Conservation (phyloP, 2,797 vertebrate species). For the Hemitrygon akajei region DNA sequence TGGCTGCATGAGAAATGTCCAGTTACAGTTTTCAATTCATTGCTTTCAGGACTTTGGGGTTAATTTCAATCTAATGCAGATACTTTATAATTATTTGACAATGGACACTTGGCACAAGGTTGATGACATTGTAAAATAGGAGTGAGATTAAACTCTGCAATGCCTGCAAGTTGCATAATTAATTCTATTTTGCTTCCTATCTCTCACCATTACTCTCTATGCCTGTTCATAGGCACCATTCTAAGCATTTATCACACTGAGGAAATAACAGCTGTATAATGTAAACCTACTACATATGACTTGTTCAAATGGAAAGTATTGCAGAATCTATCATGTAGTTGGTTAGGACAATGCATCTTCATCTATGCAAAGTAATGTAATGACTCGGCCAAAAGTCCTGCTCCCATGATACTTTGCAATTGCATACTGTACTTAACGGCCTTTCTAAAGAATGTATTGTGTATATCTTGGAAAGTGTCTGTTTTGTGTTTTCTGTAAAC, state of each 20-base stretch:
- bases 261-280: background rate
- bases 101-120: background rate
- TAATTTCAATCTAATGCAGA: background rate
- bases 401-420: background rate
- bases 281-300: no score
- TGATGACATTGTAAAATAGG: background rate
- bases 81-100: background rate
- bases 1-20: background rate
- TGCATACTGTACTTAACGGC: background rate
- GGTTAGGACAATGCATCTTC: background rate
- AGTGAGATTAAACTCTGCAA: background rate
- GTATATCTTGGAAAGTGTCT: background rate
- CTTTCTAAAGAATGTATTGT: background rate
- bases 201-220: background rate
- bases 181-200: background rate
- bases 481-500: background rate
- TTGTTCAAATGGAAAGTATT: background rate
- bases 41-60: background rate
- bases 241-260: background rate
- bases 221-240: background rate
- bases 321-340: background rate
- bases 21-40: background rate
- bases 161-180: background rate
- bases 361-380: background rate
- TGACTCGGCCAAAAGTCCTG: background rate